Percentiles rank a stretch among this genome's conserved stretches.
Conservation (phyloP, 2,797 vertebrate genomes). For the Poecile montanus region DNA sequence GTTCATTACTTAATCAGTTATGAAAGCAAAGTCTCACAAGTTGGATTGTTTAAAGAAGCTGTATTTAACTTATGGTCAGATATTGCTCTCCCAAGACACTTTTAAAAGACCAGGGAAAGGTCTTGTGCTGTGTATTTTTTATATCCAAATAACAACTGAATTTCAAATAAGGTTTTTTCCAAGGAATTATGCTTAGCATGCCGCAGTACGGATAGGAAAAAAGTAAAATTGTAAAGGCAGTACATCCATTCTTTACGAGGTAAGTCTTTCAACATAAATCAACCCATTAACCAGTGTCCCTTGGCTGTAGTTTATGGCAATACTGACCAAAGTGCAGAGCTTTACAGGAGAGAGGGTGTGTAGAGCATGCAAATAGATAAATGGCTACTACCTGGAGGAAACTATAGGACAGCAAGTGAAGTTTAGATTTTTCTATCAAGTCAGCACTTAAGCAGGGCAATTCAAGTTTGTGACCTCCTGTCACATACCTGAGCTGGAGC, state of each 20-base stretch:
- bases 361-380: background rate
- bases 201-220: background rate
- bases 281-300: background rate
- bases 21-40: constrained; percentile 37
- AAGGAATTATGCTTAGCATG: background rate
- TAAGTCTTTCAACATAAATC: background rate
- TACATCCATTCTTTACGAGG: background rate
- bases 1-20: constrained; percentile 47
- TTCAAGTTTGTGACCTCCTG: constrained; percentile 50
- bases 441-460: constrained; percentile 47
- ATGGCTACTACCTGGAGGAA: background rate
- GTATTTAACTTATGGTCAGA: background rate
- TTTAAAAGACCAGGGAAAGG: background rate
- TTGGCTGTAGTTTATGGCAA: background rate
- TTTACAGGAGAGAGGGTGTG: background rate
- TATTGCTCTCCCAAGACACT: background rate
- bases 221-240: background rate
- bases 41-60: constrained; percentile 21
- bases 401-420: background rate
- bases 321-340: background rate
- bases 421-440: constrained; percentile 53
- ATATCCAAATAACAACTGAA: background rate
- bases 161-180: background rate
- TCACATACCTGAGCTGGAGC: constrained; percentile 59
- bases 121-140: background rate